Evolutionary conservation across 2,888 invertebrate species (phyloP), one percentile per base, ranked within the genome.

Genomic region (Meganola albula): DNA sequence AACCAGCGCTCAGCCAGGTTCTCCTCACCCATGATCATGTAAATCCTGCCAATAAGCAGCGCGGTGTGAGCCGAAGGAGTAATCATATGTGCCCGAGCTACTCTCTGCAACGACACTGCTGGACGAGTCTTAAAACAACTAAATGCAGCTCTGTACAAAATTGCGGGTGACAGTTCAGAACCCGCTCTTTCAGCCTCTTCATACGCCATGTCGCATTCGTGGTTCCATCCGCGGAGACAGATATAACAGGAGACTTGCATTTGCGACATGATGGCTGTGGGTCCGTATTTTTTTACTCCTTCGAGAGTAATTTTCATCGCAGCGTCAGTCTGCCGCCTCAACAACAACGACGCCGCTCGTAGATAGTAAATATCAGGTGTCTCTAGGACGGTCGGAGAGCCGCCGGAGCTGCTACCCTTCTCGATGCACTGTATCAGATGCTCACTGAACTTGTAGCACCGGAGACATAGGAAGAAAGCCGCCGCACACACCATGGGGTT

Each of bases 391-490:
- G 47, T 43, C 2, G 49, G 11, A 20, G 63, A 63, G 1, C 85
- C 84, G 10, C 58, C 62, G 6, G 44, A 58, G 1, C 53, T 57
- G 36, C 85, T 84, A 1, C 67, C 68, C 1, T 50, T 41, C 36
- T 77, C 72, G 9, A 61, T 60, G 44, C 84, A 85, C 14, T 58
- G 45, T 21, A 83, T 44, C 23, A 84, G 46, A 24, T 40, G 56
- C 31, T 78, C 78, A 18, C 63, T 52, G 39, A 85, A 74, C 31
- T 59, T 63, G 43, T 61, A 84, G 39, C 82, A 80, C 24, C 79
- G 62, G 18, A 85, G 61, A 40, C 83, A 83, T 14, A 85, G 61
- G 45, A 85, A 84, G 42, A 85, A 82, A 3, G 84, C 76, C 26
- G 84, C 71, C n/a, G 83, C 65, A 14, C 80, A 61, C 21, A 84